These are phyloP conservation scores for Anarsia innoxiella DNA, from an alignment of 2,888 invertebrate species.

Conservation along the genomic window DNA sequence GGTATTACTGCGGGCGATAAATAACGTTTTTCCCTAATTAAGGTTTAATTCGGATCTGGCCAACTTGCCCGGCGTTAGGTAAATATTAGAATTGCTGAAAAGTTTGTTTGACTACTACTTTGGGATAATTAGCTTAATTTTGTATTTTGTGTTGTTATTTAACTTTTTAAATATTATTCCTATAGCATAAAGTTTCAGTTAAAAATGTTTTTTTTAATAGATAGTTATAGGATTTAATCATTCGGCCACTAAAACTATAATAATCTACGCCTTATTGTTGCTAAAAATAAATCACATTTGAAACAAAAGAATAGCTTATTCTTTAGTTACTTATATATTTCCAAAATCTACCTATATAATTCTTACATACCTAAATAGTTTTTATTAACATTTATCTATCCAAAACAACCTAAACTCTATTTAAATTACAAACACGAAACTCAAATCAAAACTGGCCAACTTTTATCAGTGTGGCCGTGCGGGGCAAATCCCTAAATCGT, in stretches of 20 bases:
- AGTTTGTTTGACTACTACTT: too few species aligned
- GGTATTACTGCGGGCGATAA: conserved; percentile 43
- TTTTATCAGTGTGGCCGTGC: conserved; percentile 49
- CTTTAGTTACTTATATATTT: too few species aligned
- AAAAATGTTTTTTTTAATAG: not conserved
- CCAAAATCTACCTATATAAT: too few species aligned
- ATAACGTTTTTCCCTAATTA: conserved; percentile 62
- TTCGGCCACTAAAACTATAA: too few species aligned
- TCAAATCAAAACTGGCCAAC: conserved; percentile 45
- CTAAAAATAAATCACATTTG: not conserved
- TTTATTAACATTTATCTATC: too few species aligned
- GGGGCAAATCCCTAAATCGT: conserved; percentile 51
- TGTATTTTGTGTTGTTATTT: too few species aligned
- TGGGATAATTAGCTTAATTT: too few species aligned
- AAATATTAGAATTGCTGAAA: conserved; percentile 6
- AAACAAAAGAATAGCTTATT: not conserved
- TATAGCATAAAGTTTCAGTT: not conserved
- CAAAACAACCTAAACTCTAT: conserved; percentile 31
- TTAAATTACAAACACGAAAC: conserved; percentile 53
- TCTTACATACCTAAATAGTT: too few species aligned
- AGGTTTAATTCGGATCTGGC: conserved; percentile 38
- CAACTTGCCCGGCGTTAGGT: conserved; percentile 5
- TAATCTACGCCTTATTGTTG: not conserved
- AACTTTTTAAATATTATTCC: not conserved
- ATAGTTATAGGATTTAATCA: not conserved